phyloP scores from a whole-genome alignment of 53 echinoderm and acorn worm genomes.

The Echinarachnius parma region DNA sequence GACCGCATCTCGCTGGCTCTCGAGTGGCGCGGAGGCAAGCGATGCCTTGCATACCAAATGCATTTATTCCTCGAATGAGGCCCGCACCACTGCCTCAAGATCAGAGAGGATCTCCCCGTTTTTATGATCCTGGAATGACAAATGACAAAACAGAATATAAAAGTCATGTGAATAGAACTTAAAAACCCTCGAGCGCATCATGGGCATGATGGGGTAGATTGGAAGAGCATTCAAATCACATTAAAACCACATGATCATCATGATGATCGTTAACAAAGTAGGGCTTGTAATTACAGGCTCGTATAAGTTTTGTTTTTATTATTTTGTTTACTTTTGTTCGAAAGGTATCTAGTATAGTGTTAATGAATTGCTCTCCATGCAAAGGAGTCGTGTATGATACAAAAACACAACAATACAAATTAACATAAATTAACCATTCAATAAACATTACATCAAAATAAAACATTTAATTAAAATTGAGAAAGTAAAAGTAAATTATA shows the following conservation, averaged over 20 bases:
- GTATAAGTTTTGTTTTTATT: too few relatives aligned
- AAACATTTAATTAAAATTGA: too few relatives aligned
- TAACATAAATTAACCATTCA: too few relatives aligned
- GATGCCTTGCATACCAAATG: conserved; percentile 44
- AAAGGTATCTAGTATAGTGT: too few relatives aligned
- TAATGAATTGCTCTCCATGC: too few relatives aligned
- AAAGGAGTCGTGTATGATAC: too few relatives aligned
- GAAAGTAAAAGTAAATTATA: too few relatives aligned
- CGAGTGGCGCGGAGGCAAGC: conserved; percentile 28
- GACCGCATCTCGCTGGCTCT: not conserved
- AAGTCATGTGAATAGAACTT: conserved; percentile 2
- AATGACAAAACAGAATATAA: conserved; percentile 11
- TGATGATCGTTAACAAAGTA: too few relatives aligned
- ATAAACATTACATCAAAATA: too few relatives aligned
- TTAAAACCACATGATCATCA: conserved; percentile 39
- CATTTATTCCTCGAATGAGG: conserved; percentile 4
- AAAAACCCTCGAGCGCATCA: conserved; percentile 41
- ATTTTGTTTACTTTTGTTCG: too few relatives aligned
- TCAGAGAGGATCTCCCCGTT: not conserved
- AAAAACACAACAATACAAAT: too few relatives aligned
- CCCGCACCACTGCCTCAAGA: not conserved
- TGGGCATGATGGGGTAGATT: conserved; percentile 26
- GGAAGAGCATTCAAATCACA: conserved; percentile 37
- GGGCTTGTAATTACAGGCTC: too few relatives aligned
- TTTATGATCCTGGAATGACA: not conserved